Percentiles rank a stretch among this genome's conserved stretches.
Evolutionary conservation across 1,140 invertebrate species (phyloP).

Genomic region (Drosophila lacteicornis): DNA sequence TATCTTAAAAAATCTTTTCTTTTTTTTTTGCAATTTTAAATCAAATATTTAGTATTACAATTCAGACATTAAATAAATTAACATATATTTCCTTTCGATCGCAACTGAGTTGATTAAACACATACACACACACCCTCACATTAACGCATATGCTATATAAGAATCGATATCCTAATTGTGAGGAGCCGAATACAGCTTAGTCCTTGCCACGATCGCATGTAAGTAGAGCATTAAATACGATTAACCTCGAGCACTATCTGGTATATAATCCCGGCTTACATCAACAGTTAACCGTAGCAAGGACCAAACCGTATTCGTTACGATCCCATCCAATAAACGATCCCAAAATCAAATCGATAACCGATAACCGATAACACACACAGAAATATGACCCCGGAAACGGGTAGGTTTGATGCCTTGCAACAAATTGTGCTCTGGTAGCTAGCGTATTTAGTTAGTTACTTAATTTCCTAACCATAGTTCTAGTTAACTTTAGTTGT

Average conservation of each 20-base stretch:
- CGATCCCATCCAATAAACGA: slow-evolving; percentile 46
- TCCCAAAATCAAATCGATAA: slow-evolving; percentile 22
- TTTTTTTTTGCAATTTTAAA: too few species aligned
- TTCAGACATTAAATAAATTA: too few species aligned
- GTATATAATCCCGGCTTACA: slow-evolving; percentile 75
- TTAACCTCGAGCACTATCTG: slow-evolving; percentile 35
- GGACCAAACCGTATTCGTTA: slow-evolving; percentile 84
- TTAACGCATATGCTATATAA: slow-evolving; percentile 19
- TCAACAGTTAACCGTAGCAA: slow-evolving; percentile 71
- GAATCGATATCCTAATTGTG: slow-evolving; percentile 26
- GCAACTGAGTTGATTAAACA: slow-evolving; percentile 11
- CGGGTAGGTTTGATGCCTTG: slow-evolving; percentile 63
- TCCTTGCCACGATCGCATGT: slow-evolving; percentile 82
- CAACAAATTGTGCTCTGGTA: slow-evolving; percentile 24
- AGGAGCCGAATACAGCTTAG: slow-evolving; percentile 83
- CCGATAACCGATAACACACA: slow-evolving; percentile 21
- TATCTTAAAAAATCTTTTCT: too few species aligned
- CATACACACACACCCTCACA: slow-evolving; percentile 18
- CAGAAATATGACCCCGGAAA: slow-evolving; percentile 28
- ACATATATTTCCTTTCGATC: slow-evolving; percentile 10
- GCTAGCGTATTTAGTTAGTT: slow-evolving; percentile 26
- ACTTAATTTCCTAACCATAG: slow-evolving; percentile 19
- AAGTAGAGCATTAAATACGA: slow-evolving; percentile 72
- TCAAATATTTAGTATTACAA: too few species aligned
- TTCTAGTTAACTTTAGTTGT: slow-evolving; percentile 36